Evolutionary conservation across 2,113 vertebrate genomes (phyloP).

Genomic region (Edolisoma coerulescens): DNA sequence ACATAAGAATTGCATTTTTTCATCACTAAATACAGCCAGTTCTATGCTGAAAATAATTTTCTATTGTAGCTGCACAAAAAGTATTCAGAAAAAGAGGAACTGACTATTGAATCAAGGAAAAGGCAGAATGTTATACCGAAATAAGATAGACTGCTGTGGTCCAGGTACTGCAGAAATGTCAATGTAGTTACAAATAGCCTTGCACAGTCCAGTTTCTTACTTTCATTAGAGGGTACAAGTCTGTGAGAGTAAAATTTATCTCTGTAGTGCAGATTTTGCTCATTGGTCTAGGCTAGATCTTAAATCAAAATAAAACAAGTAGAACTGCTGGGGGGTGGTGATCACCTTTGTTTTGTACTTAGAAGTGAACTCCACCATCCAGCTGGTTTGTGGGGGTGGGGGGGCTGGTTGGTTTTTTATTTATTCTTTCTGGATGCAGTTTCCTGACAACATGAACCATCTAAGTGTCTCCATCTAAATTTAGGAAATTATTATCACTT

Average conservation of each 20-base stretch:
- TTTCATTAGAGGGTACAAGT: not conserved
- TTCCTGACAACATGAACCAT: not conserved
- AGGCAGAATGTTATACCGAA: not conserved
- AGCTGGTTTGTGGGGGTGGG: rapidly evolving
- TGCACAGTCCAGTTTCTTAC: not conserved
- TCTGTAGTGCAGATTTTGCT: not conserved
- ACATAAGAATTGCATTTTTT: not conserved
- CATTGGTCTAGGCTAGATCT: not conserved
- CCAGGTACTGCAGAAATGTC: not conserved
- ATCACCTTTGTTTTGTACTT: not conserved
- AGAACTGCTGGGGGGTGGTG: not conserved
- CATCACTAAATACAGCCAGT: not conserved
- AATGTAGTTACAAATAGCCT: not conserved
- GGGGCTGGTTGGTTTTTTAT: not conserved
- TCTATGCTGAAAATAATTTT: not conserved
- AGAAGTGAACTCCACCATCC: not conserved
- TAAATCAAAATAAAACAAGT: not conserved
- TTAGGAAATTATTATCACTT: not conserved
- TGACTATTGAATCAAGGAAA: not conserved
- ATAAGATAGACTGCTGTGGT: not conserved
- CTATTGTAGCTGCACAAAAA: not conserved
- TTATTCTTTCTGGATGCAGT: not conserved
- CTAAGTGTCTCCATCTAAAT: not conserved
- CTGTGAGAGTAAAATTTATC: not conserved
- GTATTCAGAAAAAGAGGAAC: not conserved